Percentiles rank a stretch among this genome's conserved stretches.
phyloP scores from a whole-genome alignment of 2,888 invertebrate genomes.

The Trichopria drosophilae region DNA sequence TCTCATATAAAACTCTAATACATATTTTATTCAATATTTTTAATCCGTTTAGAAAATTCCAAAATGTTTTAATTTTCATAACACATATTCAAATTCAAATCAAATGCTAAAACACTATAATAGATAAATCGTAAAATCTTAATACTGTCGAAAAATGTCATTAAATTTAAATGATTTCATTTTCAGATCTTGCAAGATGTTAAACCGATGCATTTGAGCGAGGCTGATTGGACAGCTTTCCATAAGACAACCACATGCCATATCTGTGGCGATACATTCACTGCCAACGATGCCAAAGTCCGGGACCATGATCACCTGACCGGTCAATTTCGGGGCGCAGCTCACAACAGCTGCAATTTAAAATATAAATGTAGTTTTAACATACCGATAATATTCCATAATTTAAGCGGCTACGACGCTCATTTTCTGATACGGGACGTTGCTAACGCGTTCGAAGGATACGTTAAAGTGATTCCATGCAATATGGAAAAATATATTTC shows the following conservation, averaged over 20 bases:
- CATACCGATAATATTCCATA: conserved; percentile 37
- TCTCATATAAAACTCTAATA: too few relatives aligned
- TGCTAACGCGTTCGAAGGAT: conserved; percentile 28
- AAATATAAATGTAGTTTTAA: conserved; percentile 25
- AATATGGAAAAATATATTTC: conserved; percentile 47
- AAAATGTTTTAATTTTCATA: too few relatives aligned
- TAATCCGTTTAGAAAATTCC: too few relatives aligned
- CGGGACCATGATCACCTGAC: conserved; percentile 15
- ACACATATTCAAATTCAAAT: too few relatives aligned
- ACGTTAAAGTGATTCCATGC: conserved; percentile 39
- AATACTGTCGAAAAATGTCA: too few relatives aligned
- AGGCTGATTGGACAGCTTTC: conserved; percentile 4
- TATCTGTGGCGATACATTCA: conserved; percentile 15
- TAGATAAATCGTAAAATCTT: too few relatives aligned
- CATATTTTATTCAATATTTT: too few relatives aligned
- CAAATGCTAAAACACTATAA: too few relatives aligned
- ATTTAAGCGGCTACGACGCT: conserved; percentile 36
- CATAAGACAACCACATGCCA: conserved; percentile 1
- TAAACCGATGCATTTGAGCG: conserved; percentile 1
- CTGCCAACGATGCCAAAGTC: background rate
- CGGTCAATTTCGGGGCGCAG: conserved; percentile 28
- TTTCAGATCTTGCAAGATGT: conserved; percentile 3
- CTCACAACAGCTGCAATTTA: conserved; percentile 33
- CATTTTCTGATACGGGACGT: conserved; percentile 21
- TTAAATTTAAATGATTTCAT: background rate